These are phyloP conservation scores for Mantis religiosa DNA, from an alignment of 2,888 invertebrate species.

Conservation along the genomic window DNA sequence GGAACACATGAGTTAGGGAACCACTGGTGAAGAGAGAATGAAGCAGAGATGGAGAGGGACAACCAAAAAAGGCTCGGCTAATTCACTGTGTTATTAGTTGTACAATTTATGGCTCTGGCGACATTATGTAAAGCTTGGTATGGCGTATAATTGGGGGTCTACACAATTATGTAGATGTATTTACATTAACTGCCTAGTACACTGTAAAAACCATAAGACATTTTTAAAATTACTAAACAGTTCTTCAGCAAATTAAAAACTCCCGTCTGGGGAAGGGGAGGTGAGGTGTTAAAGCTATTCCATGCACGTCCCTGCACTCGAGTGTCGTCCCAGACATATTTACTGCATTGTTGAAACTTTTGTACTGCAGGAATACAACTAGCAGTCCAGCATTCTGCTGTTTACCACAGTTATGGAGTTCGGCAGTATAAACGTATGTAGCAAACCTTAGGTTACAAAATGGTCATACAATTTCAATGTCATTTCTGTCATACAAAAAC, in stretches of 20 bases:
- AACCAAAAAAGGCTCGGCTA: not conserved
- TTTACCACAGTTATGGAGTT: not conserved
- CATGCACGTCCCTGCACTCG: not conserved
- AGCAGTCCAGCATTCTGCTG: not conserved
- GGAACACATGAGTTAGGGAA: not conserved
- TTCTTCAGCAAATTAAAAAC: constrained; percentile 7
- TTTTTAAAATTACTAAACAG: constrained; percentile 11
- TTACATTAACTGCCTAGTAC: not conserved
- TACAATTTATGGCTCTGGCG: constrained; percentile 1
- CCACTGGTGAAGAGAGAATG: not conserved
- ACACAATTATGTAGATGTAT: constrained; percentile 7
- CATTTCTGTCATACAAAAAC: too few relatives aligned
- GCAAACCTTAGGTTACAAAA: too few relatives aligned
- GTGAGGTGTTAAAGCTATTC: constrained; percentile 6
- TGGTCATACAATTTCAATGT: too few relatives aligned
- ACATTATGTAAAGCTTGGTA: not conserved
- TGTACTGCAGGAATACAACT: not conserved
- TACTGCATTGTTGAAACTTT: constrained; percentile 3
- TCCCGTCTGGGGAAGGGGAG: not conserved
- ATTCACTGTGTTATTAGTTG: constrained; percentile 14
- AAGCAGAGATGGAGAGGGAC: not conserved
- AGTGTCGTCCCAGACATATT: not conserved
- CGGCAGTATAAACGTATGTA: not conserved
- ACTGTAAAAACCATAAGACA: not conserved
- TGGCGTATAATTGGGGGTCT: not conserved